Percentiles rank a stretch among this genome's conserved stretches.
Evolutionary conservation across 2,797 vertebrate species (phyloP).

Genomic region (Xiphophorus birchmanni): DNA sequence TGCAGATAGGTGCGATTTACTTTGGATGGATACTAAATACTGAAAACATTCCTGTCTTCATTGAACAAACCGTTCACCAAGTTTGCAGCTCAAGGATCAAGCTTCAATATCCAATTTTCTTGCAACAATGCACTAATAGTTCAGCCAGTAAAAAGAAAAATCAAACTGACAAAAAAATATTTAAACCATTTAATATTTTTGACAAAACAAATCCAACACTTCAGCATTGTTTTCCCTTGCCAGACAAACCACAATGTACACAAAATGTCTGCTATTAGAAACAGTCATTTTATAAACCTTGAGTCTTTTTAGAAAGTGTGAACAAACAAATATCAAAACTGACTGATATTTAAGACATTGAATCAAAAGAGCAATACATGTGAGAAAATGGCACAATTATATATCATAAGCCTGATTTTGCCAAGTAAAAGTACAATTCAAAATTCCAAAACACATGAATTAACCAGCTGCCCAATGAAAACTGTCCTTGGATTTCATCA

Average conservation of each 20-base stretch:
- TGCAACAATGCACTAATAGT: neutral
- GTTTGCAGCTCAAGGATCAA: neutral
- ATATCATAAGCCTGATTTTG: slow-evolving; percentile 32
- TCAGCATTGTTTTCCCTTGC: slow-evolving; percentile 40
- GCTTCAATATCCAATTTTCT: neutral
- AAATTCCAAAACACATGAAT: slow-evolving; percentile 12
- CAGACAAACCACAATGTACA: slow-evolving; percentile 47
- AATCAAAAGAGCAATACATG: slow-evolving; percentile 9
- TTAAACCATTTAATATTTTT: slow-evolving; percentile 71
- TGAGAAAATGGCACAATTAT: slow-evolving; percentile 59
- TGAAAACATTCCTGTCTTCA: neutral
- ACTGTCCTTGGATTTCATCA: neutral
- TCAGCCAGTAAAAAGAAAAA: neutral
- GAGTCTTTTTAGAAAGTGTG: slow-evolving; percentile 25
- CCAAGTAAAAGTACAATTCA: slow-evolving; percentile 22
- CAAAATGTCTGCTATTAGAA: slow-evolving; percentile 47
- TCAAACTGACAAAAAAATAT: slow-evolving; percentile 27
- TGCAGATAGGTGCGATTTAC: neutral
- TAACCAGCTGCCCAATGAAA: slow-evolving; percentile 5
- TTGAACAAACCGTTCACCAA: neutral
- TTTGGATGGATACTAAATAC: neutral
- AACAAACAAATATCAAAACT: slow-evolving; percentile 45
- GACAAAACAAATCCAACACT: slow-evolving; percentile 61
- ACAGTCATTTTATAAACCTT: slow-evolving; percentile 26
- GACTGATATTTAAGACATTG: slow-evolving; percentile 30